phyloP scores from a whole-genome alignment of 2,888 invertebrate genomes.

The Acrocera orbiculus region DNA sequence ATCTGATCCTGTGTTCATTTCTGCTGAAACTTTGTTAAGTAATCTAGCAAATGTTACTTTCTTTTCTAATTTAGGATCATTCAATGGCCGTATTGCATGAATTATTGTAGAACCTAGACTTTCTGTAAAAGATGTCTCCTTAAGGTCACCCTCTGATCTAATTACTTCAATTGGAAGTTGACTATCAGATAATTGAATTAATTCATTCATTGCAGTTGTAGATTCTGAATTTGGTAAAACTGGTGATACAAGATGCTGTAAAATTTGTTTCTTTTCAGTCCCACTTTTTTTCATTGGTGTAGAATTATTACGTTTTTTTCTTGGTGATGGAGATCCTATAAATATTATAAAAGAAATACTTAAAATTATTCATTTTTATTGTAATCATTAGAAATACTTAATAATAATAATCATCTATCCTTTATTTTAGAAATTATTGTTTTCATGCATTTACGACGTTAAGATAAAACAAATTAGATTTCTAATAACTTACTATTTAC shows the following conservation, averaged over 20 bases:
- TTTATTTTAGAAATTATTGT: too few species aligned
- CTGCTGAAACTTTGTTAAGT: slow-evolving; percentile 55
- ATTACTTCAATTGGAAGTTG: slow-evolving; percentile 31
- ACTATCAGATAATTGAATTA: slow-evolving; percentile 54
- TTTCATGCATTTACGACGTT: too few species aligned
- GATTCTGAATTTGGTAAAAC: slow-evolving; percentile 37
- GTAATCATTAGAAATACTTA: too few species aligned
- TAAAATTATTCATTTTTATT: not conserved
- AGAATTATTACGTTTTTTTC: slow-evolving; percentile 62
- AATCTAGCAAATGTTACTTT: slow-evolving; percentile 61
- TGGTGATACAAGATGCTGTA: slow-evolving; percentile 59
- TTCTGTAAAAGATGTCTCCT: slow-evolving; percentile 42
- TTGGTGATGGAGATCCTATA: slow-evolving; percentile 56
- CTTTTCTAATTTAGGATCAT: slow-evolving; percentile 54
- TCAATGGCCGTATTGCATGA: slow-evolving; percentile 36
- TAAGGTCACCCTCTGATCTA: slow-evolving; percentile 33
- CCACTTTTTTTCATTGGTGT: slow-evolving; percentile 60
- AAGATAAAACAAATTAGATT: too few species aligned
- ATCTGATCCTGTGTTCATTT: slow-evolving; percentile 61
- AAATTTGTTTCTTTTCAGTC: slow-evolving; percentile 60
- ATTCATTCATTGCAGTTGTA: slow-evolving; percentile 46
- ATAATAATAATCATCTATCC: too few species aligned
- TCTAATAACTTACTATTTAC: too few species aligned
- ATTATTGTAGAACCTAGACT: slow-evolving; percentile 29
- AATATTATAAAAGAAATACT: not conserved